Percentiles rank a stretch among this genome's conserved stretches.
Evolutionary conservation across 2,113 vertebrate genomes (phyloP).

Genomic region (Struthidea cinerea): DNA sequence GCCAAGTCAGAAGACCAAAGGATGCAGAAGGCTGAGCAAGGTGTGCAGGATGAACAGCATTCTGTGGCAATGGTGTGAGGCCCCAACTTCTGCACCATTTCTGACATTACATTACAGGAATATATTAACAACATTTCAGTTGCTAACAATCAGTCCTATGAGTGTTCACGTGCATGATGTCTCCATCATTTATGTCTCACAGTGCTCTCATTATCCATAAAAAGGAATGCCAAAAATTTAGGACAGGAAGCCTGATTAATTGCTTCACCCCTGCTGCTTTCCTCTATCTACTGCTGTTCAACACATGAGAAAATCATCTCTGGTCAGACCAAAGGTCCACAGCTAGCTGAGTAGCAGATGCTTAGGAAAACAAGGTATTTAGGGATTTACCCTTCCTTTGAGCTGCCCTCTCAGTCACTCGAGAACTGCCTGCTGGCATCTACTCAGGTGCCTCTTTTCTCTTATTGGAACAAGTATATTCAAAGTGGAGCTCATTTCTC

Average conservation of each 20-base stretch:
- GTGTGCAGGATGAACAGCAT: background rate
- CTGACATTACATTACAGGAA: background rate
- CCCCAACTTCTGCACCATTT: background rate
- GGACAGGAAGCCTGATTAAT: background rate
- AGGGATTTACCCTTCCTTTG: background rate
- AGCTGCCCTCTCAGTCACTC: background rate
- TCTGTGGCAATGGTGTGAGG: background rate
- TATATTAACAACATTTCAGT: background rate
- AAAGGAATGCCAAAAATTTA: background rate
- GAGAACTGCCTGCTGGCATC: background rate
- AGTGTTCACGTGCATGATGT: background rate
- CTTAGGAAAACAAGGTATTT: background rate
- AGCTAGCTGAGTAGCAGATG: background rate
- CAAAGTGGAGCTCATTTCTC: background rate
- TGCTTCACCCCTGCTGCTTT: background rate
- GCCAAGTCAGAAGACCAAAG: background rate
- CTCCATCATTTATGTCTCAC: background rate
- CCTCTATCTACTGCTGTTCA: background rate
- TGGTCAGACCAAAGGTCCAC: background rate
- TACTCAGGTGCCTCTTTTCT: background rate
- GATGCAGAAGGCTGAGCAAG: background rate
- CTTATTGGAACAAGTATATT: background rate
- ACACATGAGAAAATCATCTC: background rate
- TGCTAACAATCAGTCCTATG: background rate
- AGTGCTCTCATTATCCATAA: background rate